phyloP scores from a whole-genome alignment of 2,797 vertebrate species.

The Apogon talboti region DNA sequence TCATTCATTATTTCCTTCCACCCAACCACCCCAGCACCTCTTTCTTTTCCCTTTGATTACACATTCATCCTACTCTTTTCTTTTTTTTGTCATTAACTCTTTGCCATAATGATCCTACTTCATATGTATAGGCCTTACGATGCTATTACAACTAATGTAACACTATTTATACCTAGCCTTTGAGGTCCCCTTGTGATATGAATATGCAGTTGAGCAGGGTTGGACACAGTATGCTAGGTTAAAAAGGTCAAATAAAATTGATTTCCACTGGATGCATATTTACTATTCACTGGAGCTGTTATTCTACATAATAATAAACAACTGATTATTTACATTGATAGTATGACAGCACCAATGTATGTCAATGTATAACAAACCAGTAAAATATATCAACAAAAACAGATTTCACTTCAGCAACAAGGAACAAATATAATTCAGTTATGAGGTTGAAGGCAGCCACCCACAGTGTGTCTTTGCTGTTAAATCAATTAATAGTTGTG shows the following conservation, averaged over 20 bases:
- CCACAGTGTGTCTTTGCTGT: conserved; percentile 2
- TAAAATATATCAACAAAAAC: conserved; percentile 8
- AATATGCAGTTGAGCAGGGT: conserved; percentile 21
- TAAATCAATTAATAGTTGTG: conserved; percentile 9
- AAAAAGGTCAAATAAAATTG: conserved; percentile 35
- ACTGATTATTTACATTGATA: background rate
- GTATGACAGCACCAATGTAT: conserved; percentile 1
- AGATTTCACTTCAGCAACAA: background rate
- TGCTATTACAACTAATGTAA: conserved; percentile 41
- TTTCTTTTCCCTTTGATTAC: conserved; percentile 53
- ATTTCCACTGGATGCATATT: conserved; percentile 11
- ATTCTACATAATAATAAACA: background rate
- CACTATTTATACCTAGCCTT: conserved; percentile 46
- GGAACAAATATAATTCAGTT: conserved; percentile 1
- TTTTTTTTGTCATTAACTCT: conserved; percentile 64
- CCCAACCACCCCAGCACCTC: conserved; percentile 23
- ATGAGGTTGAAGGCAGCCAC: background rate
- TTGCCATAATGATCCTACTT: conserved; percentile 64
- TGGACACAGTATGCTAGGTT: conserved; percentile 11
- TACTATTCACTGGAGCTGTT: background rate
- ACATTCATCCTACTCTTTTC: conserved; percentile 51
- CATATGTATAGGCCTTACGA: conserved; percentile 49
- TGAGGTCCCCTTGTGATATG: conserved; percentile 13
- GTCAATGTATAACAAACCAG: background rate
- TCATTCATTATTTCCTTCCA: conserved; percentile 73